Conservation (phyloP, 2,797 vertebrate genomes). For the Glyptemys insculpta region DNA sequence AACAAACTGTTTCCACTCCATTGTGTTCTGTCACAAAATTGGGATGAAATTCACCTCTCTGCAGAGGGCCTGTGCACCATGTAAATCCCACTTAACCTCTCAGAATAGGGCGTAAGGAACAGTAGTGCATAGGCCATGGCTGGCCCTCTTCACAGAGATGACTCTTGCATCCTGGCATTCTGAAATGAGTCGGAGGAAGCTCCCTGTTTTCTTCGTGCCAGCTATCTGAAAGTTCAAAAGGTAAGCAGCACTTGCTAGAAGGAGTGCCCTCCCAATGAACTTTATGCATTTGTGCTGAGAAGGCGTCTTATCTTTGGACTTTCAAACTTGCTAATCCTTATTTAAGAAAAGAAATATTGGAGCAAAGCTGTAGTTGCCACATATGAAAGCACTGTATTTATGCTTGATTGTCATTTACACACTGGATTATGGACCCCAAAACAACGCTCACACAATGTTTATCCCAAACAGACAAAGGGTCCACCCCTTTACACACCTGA, state of each 20-base stretch:
- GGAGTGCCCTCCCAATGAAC: slow-evolving; percentile 14
- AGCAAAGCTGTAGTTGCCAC: slow-evolving; percentile 22
- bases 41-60: neutral
- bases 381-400: slow-evolving; percentile 55
- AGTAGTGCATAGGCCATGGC: fast-evolving
- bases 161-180: neutral
- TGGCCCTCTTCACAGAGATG: neutral
- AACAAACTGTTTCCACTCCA: neutral
- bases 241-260: slow-evolving; percentile 20
- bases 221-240: slow-evolving; percentile 51
- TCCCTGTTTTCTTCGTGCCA: neutral
- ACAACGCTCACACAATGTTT: slow-evolving; percentile 42
- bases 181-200: neutral
- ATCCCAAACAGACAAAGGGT: neutral
- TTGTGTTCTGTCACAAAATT: neutral
- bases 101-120: neutral
- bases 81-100: neutral
- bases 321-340: slow-evolving; percentile 72
- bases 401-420: slow-evolving; percentile 26
- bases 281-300: slow-evolving; percentile 40
- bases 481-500: neutral
- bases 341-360: slow-evolving; percentile 21
- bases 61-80: neutral
- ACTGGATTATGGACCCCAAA: neutral
- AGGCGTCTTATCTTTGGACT: slow-evolving; percentile 80